These are phyloP conservation scores for Pentamera pediparva DNA, from an alignment of 53 echinoderm and acorn worm species.

Conservation along the genomic window DNA sequence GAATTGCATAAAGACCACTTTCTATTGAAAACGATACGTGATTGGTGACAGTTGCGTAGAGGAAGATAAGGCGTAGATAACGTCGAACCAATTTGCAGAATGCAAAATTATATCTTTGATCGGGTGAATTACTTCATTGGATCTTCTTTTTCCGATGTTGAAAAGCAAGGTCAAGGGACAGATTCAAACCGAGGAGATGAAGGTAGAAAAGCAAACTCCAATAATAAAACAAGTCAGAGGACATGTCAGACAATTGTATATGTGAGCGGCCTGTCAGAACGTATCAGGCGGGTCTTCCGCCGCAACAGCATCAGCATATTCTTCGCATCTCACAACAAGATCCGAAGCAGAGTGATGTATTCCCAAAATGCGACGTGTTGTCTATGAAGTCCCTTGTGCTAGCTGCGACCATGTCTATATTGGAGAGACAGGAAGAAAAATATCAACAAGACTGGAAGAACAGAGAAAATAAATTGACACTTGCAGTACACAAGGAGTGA, in stretches of 20 bases:
- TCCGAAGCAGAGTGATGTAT: not conserved
- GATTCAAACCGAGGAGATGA: not conserved
- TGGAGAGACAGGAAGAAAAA: conserved; percentile 3
- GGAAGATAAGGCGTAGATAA: too few relatives aligned
- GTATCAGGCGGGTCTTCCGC: not conserved
- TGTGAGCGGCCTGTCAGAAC: not conserved
- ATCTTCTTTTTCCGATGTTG: too few relatives aligned
- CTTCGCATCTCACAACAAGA: not conserved
- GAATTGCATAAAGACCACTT: too few relatives aligned
- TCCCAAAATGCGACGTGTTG: not conserved
- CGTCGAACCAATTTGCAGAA: too few relatives aligned
- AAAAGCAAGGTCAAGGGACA: too few relatives aligned
- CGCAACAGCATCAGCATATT: not conserved
- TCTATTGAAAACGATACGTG: too few relatives aligned
- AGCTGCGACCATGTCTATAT: conserved; percentile 8
- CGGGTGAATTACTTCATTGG: too few relatives aligned
- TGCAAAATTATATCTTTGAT: too few relatives aligned
- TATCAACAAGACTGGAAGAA: not conserved
- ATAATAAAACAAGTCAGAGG: too few relatives aligned
- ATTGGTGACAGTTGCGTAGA: too few relatives aligned
- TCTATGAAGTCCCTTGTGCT: conserved; percentile 5
- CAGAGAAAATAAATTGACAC: not conserved
- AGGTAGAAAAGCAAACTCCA: not conserved
- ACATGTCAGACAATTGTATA: not conserved
- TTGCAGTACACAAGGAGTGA: not conserved